Conservation (phyloP, 2,797 vertebrate species). For the Uromys caudimaculatus region DNA sequence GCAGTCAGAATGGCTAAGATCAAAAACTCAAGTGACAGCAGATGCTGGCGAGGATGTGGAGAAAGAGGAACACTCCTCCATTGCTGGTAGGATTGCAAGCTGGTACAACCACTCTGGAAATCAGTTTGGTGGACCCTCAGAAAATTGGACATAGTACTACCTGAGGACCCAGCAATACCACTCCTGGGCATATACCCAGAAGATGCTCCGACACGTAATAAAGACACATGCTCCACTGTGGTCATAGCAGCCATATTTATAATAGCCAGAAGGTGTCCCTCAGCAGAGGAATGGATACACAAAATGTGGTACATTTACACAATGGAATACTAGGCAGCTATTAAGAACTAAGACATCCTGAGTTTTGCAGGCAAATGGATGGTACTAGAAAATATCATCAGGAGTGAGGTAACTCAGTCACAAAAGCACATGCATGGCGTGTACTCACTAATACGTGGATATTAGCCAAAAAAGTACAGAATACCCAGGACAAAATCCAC, state of each 20-base stretch:
- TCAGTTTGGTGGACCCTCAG: background rate
- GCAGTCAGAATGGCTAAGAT: background rate
- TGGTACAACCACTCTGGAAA: background rate
- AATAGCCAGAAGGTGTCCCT: background rate
- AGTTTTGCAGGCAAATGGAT: background rate
- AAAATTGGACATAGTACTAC: background rate
- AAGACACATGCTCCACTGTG: background rate
- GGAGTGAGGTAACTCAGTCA: background rate
- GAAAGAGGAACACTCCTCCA: background rate
- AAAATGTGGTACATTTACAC: background rate
- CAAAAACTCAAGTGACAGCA: background rate
- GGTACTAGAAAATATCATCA: background rate
- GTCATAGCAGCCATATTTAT: background rate
- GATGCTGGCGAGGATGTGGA: background rate
- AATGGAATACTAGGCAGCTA: background rate
- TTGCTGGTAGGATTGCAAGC: background rate
- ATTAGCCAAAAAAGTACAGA: background rate
- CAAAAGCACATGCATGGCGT: background rate
- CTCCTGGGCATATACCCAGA: background rate
- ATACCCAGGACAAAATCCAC: background rate
- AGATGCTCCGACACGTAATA: background rate
- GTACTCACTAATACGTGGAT: background rate
- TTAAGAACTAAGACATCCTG: background rate
- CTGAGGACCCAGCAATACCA: background rate
- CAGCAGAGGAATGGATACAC: background rate